Base-by-base conservation (phyloP, 2,797 vertebrate genomes). In the Poecilia gillii region DNA sequence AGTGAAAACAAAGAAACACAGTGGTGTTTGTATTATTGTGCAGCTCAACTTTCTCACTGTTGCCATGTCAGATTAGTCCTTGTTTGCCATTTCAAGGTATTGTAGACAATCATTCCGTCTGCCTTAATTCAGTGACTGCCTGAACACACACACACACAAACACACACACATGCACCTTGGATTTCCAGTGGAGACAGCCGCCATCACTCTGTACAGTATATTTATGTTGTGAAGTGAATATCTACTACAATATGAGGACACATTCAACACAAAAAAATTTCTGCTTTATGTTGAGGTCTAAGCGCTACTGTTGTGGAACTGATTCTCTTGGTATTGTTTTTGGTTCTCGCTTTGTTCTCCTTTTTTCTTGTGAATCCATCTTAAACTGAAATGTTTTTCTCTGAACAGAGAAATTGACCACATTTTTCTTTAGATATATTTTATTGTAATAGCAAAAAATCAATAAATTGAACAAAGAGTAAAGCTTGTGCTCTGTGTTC, bases 391-490 rank as follows among this genome's bases (percentile, higher is more conserved):
- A 75, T 75, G 82, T 84, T 85, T 87, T 86, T 79, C 74, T 87
- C 79, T 77, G 57, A 85, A 82, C 82, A 91, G 78, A 89, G 79
- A 90, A 89, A 90, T 84, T 87, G 85, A 92, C 87, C 85, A 86
- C 92, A 87, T 91, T 87, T 92, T 93, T 90, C 79, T 91, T 95
- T 90, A 86, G 91, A 92, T 93, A 92, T 93, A 93, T 94, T 95
- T 95, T 95, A 94, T 95, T 94, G 94, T 95, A 93, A 94, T 93
- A 93, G 90, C 91, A 93, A 93, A 84, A 91, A 93, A 93, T 85
- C 90, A 95, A 95, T 95, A 95, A 96, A 92, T 76, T 80, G 78
- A 83, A 88, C 88, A 82, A 92, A 90, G 55, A 59, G 78, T 73
- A 85, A 91, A 90, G 73, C 62, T 85, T 57, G 33, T 57, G 51